phyloP scores from a whole-genome alignment of 2,888 invertebrate species.

The Aleiodes leptofemur region DNA sequence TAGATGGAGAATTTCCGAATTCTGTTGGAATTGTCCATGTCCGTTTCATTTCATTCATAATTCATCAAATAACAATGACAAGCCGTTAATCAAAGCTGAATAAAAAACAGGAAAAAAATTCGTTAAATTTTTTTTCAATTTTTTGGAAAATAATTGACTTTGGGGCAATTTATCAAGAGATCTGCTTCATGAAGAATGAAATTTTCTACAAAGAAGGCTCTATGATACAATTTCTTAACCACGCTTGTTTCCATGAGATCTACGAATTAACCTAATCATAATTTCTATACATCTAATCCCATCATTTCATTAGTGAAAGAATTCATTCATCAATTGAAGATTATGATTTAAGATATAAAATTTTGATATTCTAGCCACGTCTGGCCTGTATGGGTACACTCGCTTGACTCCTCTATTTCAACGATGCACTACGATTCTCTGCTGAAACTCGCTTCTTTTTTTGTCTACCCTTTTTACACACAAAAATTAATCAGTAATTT shows the following conservation, averaged over 20 bases:
- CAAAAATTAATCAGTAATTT: constrained; percentile 26
- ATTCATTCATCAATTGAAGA: constrained; percentile 20
- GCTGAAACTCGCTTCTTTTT: constrained; percentile 55
- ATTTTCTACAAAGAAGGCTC: neutral
- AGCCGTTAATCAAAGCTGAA: too few relatives aligned
- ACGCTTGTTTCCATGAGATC: too few relatives aligned
- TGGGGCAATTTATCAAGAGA: too few relatives aligned
- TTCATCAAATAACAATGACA: neutral
- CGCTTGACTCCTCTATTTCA: constrained; percentile 62
- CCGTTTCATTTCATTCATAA: constrained; percentile 17
- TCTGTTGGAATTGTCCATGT: neutral
- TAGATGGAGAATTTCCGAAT: too few relatives aligned
- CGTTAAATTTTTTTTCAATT: neutral
- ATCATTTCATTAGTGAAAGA: neutral
- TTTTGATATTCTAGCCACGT: constrained; percentile 65
- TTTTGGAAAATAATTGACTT: too few relatives aligned
- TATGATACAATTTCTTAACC: too few relatives aligned
- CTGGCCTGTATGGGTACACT: constrained; percentile 61
- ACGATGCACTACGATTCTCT: constrained; percentile 60
- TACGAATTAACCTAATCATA: constrained; percentile 14
- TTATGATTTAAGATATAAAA: constrained; percentile 47
- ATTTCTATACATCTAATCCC: constrained; percentile 16
- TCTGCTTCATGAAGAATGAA: too few relatives aligned
- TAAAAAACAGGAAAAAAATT: neutral
- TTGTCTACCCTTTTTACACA: constrained; percentile 27